These are phyloP conservation scores for Drosophila multiciliata DNA, from an alignment of 2,888 invertebrate species.

Conservation along the genomic window DNA sequence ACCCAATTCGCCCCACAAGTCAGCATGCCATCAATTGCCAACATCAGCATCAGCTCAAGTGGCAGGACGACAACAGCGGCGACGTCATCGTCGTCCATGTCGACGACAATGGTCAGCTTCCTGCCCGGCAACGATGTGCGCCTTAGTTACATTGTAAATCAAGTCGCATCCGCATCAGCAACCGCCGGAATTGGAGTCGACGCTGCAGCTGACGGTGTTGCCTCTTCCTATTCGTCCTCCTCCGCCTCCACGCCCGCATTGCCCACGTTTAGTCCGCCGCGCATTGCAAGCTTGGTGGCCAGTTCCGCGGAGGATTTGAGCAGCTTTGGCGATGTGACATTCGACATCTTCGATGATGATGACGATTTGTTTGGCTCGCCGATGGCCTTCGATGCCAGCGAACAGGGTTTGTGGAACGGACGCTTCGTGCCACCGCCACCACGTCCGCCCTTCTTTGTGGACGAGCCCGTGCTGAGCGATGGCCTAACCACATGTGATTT, in stretches of 20 bases:
- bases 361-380: constrained; percentile 85
- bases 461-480: constrained; percentile 87
- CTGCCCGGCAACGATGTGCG: constrained; percentile 65
- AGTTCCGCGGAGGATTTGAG: constrained; percentile 83
- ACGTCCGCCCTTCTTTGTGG: constrained; percentile 88
- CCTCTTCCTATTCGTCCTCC: neutral
- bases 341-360: constrained; percentile 84
- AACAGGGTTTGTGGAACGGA: constrained; percentile 85
- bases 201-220: constrained; percentile 2
- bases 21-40: constrained; percentile 73
- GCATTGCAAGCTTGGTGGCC: constrained; percentile 83
- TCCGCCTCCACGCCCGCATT: constrained; percentile 37
- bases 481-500: constrained; percentile 91
- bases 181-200: constrained; percentile 16
- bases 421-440: constrained; percentile 89
- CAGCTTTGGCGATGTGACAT: constrained; percentile 82
- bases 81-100: constrained; percentile 25
- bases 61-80: constrained; percentile 35
- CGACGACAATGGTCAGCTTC: constrained; percentile 57
- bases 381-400: constrained; percentile 85
- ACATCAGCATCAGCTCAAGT: constrained; percentile 56
- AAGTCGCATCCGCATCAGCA: constrained; percentile 53
- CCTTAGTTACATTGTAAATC: constrained; percentile 76
- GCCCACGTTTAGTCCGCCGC: constrained; percentile 81
- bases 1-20: neutral